These are phyloP conservation scores for Campoplex capitator DNA, from an alignment of 2,888 invertebrate genomes.

Conservation along the genomic window DNA sequence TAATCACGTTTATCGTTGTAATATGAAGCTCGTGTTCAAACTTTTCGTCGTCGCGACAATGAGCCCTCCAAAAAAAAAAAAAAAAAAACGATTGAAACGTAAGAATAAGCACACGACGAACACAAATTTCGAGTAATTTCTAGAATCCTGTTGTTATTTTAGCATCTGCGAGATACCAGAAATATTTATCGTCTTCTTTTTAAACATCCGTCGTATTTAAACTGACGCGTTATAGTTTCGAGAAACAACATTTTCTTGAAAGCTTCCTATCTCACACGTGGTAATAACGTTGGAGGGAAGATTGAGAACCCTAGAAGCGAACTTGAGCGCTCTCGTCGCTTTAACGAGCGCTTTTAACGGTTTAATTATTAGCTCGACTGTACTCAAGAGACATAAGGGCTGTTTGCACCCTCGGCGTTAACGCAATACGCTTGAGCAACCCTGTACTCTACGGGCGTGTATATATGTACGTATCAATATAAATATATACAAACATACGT, in stretches of 20 bases:
- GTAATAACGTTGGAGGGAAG: slow-evolving; percentile 31
- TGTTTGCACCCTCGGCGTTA: slow-evolving; percentile 83
- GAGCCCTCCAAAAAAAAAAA: background rate
- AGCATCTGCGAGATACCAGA: background rate
- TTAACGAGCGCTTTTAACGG: slow-evolving; percentile 80
- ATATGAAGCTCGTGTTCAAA: background rate
- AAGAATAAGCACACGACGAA: background rate
- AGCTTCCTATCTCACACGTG: background rate
- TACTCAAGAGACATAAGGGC: slow-evolving; percentile 75
- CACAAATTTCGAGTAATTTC: background rate
- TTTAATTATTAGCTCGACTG: slow-evolving; percentile 82
- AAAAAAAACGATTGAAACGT: background rate
- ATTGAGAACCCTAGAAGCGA: slow-evolving; percentile 49
- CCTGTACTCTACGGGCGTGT: slow-evolving; percentile 31
- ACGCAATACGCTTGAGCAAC: slow-evolving; percentile 79
- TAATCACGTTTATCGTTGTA: slow-evolving; percentile 70
- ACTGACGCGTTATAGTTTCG: background rate
- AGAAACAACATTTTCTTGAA: slow-evolving; percentile 20
- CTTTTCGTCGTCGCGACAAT: background rate
- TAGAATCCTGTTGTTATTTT: background rate
- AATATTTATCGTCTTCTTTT: background rate
- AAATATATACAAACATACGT: background rate
- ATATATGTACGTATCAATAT: background rate
- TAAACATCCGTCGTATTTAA: background rate
- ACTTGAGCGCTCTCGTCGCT: slow-evolving; percentile 67